These are phyloP conservation scores for Drosophila sturtevanti DNA, from an alignment of 1,140 invertebrate genomes.

Conservation along the genomic window DNA sequence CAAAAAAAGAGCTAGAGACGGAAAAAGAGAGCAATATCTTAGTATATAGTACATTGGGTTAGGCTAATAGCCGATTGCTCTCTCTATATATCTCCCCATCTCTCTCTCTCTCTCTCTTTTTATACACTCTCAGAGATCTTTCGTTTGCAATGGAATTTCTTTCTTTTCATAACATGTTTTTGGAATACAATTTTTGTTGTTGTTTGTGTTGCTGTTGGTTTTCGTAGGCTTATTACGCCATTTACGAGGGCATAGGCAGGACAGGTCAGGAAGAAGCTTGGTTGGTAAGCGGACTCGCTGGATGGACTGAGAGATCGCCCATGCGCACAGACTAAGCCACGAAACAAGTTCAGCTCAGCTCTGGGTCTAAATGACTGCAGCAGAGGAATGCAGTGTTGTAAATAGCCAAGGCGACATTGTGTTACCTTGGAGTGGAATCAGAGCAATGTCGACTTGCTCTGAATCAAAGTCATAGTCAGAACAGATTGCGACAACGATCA, in stretches of 20 bases:
- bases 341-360: slow-evolving; percentile 69
- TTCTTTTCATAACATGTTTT: slow-evolving; percentile 80
- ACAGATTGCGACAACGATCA: slow-evolving; percentile 73
- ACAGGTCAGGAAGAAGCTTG: slow-evolving; percentile 24
- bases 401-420: slow-evolving; percentile 55
- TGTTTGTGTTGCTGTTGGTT: slow-evolving; percentile 41
- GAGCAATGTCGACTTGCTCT: slow-evolving; percentile 24
- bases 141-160: slow-evolving; percentile 80
- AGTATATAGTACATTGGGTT: neutral
- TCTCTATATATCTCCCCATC: slow-evolving; percentile 52
- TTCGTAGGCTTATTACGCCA: slow-evolving; percentile 69
- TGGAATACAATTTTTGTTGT: slow-evolving; percentile 36
- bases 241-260: slow-evolving; percentile 54
- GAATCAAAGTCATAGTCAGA: slow-evolving; percentile 70
- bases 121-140: slow-evolving; percentile 35
- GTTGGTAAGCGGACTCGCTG: neutral
- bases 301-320: slow-evolving; percentile 41
- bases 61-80: slow-evolving; percentile 29
- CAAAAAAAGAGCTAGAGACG: slow-evolving; percentile 34
- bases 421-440: slow-evolving; percentile 27
- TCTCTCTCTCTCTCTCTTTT: neutral
- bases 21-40: too few species aligned
- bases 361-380: slow-evolving; percentile 66
- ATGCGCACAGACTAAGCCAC: slow-evolving; percentile 63
- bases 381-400: slow-evolving; percentile 75